Percentiles rank a stretch among this genome's conserved stretches.
phyloP scores from a whole-genome alignment of 2,797 vertebrate genomes.

The Decapterus maruadsi region DNA sequence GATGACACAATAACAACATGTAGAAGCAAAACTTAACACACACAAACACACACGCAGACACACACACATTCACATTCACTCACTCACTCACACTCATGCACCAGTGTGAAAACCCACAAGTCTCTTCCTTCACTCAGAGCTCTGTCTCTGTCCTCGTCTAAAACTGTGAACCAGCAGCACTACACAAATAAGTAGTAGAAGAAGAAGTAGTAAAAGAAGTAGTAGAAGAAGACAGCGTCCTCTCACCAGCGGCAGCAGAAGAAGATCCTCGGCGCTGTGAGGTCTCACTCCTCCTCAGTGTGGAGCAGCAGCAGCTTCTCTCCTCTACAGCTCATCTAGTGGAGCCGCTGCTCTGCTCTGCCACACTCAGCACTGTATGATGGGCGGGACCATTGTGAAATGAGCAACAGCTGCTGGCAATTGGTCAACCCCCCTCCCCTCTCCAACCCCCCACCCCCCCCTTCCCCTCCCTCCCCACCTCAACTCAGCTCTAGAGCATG shows the following conservation, averaged over 20 bases:
- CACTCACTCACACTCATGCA: background rate
- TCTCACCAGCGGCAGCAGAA: constrained; percentile 47
- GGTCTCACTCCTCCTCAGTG: background rate
- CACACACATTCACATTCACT: no score
- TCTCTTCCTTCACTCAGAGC: constrained; percentile 14
- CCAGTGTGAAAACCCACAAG: constrained; percentile 22
- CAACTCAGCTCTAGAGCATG: constrained; percentile 27
- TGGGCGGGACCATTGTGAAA: constrained; percentile 77
- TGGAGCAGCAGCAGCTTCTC: no score
- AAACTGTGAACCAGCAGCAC: background rate
- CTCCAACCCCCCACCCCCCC: no score
- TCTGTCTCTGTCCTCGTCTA: background rate
- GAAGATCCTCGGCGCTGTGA: no score
- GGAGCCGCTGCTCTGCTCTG: constrained; percentile 5
- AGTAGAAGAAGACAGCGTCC: background rate
- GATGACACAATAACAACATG: background rate
- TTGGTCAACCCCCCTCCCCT: constrained; percentile 57
- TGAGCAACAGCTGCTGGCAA: constrained; percentile 84
- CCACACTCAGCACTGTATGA: constrained; percentile 32
- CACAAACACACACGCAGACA: no score
- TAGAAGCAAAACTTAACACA: no score
- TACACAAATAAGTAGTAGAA: background rate
- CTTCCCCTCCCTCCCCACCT: no score
- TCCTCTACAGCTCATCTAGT: constrained; percentile 41
- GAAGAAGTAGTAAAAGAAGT: no score